These are phyloP conservation scores for Rhinopomastus cyanomelas DNA, from an alignment of 2,113 vertebrate genomes.

Conservation along the genomic window DNA sequence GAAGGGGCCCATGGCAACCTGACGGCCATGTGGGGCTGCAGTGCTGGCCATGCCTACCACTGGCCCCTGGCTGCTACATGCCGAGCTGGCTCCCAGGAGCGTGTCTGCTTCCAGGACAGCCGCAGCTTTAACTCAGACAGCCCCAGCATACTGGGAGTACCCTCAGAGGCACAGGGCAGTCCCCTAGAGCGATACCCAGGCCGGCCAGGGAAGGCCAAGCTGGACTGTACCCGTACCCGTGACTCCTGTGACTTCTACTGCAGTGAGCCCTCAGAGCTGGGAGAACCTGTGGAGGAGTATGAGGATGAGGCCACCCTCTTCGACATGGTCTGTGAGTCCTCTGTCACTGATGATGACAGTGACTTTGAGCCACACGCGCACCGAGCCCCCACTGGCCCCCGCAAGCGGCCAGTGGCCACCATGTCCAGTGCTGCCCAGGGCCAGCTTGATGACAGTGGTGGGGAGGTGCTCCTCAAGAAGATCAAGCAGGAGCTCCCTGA, in stretches of 20 bases:
- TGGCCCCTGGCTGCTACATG: constrained; percentile 87
- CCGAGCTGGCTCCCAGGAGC: constrained; percentile 82
- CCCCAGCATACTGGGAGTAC: constrained; percentile 80
- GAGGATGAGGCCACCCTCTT: constrained; percentile 84
- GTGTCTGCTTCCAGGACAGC: constrained; percentile 82
- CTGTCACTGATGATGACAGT: constrained; percentile 86
- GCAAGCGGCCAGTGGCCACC: constrained; percentile 22
- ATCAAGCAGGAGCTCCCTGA: constrained; percentile 88
- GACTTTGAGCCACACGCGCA: constrained; percentile 80
- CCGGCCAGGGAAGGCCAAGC: constrained; percentile 76
- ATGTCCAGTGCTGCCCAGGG: constrained; percentile 56
- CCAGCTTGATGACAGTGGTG: constrained; percentile 67
- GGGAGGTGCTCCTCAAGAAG: constrained; percentile 80
- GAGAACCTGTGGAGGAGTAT: constrained; percentile 83
- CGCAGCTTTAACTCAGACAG: constrained; percentile 84
- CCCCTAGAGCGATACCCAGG: constrained; percentile 79
- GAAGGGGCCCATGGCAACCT: constrained; percentile 83
- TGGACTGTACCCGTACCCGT: constrained; percentile 78
- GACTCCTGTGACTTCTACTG: constrained; percentile 88
- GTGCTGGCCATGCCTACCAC: constrained; percentile 88
- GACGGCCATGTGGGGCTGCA: constrained; percentile 88
- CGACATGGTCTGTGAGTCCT: constrained; percentile 88
- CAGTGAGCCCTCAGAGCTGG: constrained; percentile 84
- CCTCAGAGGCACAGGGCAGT: constrained; percentile 79
- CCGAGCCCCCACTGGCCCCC: constrained; percentile 54